phyloP scores from a whole-genome alignment of 2,888 invertebrate species.

The Magallana nippona region DNA sequence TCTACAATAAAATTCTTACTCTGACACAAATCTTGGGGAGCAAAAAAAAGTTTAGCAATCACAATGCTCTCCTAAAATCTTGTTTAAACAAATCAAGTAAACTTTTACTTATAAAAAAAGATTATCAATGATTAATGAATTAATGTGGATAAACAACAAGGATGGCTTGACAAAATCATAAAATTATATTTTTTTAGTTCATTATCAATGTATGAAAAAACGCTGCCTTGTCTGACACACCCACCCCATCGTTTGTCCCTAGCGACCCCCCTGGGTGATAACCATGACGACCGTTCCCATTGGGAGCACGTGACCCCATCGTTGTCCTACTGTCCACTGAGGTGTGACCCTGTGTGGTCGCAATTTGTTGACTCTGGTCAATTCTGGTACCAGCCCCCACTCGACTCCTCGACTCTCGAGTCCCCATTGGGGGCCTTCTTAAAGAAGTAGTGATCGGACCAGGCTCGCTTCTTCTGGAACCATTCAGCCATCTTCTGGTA shows the following conservation, averaged over 20 bases:
- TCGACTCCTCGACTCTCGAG: neutral
- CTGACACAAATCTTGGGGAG: too few species aligned
- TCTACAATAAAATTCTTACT: neutral
- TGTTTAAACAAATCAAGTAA: too few species aligned
- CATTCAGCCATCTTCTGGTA: constrained; percentile 66
- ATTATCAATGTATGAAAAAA: too few species aligned
- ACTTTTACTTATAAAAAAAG: too few species aligned
- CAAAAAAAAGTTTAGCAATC: too few species aligned
- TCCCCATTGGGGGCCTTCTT: constrained; percentile 13
- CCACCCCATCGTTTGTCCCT: neutral
- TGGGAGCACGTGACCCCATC: neutral
- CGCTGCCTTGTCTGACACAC: too few species aligned
- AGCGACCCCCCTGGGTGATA: neutral
- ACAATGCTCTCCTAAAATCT: too few species aligned
- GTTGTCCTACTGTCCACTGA: neutral
- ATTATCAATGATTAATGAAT: too few species aligned
- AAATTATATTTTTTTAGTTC: too few species aligned
- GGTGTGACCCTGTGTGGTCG: neutral
- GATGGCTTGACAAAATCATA: too few species aligned
- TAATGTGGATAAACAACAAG: too few species aligned
- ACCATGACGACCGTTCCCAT: neutral
- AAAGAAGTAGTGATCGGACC: constrained; percentile 44
- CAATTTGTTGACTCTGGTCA: neutral
- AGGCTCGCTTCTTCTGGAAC: constrained; percentile 59
- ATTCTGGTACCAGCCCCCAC: neutral